These are phyloP conservation scores for Lissocephala sabroskyi DNA, from an alignment of 2,888 invertebrate species.

Conservation along the genomic window DNA sequence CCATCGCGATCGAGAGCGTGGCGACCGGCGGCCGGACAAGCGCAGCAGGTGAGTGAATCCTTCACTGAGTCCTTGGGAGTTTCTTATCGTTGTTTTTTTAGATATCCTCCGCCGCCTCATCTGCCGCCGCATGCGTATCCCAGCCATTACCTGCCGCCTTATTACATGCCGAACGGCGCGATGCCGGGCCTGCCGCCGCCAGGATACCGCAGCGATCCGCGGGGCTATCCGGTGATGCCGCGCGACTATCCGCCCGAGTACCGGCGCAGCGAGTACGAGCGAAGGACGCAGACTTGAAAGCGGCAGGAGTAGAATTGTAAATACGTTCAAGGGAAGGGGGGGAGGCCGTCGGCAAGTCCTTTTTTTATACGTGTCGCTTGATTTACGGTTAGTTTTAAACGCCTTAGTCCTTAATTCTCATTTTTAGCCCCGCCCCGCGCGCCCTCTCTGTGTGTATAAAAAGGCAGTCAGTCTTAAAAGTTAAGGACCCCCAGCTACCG, in stretches of 20 bases:
- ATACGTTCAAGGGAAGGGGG: too few relatives aligned
- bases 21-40: conserved; percentile 77
- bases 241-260: conserved; percentile 75
- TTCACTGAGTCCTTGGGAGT: neutral
- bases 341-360: too few relatives aligned
- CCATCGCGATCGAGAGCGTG: conserved; percentile 76
- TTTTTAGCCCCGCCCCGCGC: too few relatives aligned
- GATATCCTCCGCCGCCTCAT: conserved; percentile 66
- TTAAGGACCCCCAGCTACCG: too few relatives aligned
- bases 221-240: conserved; percentile 65
- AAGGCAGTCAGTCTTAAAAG: too few relatives aligned
- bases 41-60: conserved; percentile 75
- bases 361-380: too few relatives aligned
- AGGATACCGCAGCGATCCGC: conserved; percentile 73
- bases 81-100: conserved; percentile 18
- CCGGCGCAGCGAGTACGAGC: conserved; percentile 71
- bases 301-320: neutral
- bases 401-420: too few relatives aligned
- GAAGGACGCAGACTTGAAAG: conserved; percentile 63
- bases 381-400: too few relatives aligned
- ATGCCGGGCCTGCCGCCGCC: conserved; percentile 50
- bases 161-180: conserved; percentile 72
- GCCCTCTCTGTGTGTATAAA: too few relatives aligned
- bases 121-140: conserved; percentile 59
- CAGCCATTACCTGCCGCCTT: conserved; percentile 70